These are phyloP conservation scores for Pogonomyrmex californicus DNA, from an alignment of 1,140 invertebrate genomes.

Conservation along the genomic window DNA sequence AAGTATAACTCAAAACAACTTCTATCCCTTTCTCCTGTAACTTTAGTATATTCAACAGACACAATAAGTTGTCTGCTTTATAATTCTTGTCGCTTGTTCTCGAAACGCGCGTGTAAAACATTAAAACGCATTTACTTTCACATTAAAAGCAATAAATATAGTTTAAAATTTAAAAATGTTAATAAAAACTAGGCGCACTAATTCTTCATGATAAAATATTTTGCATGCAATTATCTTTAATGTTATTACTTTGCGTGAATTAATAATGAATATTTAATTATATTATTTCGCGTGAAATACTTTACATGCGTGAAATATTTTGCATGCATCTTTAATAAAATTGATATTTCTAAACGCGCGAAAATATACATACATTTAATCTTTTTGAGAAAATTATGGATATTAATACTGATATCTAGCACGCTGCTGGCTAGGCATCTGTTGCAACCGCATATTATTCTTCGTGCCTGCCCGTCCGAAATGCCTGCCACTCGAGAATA, in stretches of 20 bases:
- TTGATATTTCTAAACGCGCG: not conserved
- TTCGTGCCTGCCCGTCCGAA: not conserved
- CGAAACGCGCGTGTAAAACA: not conserved
- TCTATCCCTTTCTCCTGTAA: conserved; percentile 34
- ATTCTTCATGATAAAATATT: not conserved
- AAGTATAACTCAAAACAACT: conserved; percentile 59
- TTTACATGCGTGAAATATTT: not conserved
- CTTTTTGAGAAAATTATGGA: not conserved
- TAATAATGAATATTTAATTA: too few species aligned
- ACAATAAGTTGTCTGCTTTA: conserved; percentile 21
- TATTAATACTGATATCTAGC: not conserved
- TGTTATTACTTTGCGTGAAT: too few species aligned
- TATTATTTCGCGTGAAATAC: too few species aligned
- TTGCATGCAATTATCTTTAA: not conserved
- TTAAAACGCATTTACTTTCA: not conserved
- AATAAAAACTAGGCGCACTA: not conserved
- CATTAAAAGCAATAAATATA: conserved; percentile 15
- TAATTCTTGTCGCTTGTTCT: conserved; percentile 41
- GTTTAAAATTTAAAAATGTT: not conserved
- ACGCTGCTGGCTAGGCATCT: not conserved
- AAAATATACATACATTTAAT: not conserved
- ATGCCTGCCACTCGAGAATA: not conserved
- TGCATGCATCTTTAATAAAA: not conserved
- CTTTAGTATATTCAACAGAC: conserved; percentile 25
- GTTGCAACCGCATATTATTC: not conserved